A percentile compares a stretch with the other conserved stretches of the same genome.
Conservation (phyloP, 2,888 invertebrate genomes). For the Oscheius myriophilus region DNA sequence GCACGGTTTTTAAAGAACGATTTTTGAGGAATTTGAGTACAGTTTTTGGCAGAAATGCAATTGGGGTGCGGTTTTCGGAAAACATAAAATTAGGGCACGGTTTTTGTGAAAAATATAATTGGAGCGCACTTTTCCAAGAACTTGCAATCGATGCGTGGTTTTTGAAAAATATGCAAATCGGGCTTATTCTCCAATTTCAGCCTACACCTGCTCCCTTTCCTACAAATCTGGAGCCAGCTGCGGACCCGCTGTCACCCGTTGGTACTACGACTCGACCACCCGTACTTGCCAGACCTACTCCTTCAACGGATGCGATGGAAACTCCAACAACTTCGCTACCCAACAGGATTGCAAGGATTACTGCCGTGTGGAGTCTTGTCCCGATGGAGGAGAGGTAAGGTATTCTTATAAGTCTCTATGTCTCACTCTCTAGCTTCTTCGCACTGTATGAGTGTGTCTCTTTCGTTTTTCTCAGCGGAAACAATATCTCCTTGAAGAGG, state of each 20-base stretch:
- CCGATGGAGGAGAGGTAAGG: slow-evolving; percentile 67
- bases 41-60: too few species aligned
- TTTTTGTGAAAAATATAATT: too few species aligned
- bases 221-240: slow-evolving; percentile 68
- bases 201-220: slow-evolving; percentile 69
- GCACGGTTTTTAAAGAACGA: too few species aligned
- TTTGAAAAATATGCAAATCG: too few species aligned
- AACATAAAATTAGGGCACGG: too few species aligned
- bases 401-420: background rate
- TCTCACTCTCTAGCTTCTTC: too few species aligned
- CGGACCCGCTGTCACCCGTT: slow-evolving; percentile 69
- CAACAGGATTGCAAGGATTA: slow-evolving; percentile 70
- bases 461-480: background rate
- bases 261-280: slow-evolving; percentile 66
- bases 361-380: slow-evolving; percentile 69
- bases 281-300: slow-evolving; percentile 62
- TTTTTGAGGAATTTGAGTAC: background rate
- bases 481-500: background rate
- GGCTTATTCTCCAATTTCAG: slow-evolving; percentile 40
- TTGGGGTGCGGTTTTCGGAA: too few species aligned
- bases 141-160: too few species aligned
- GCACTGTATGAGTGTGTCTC: background rate
- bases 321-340: slow-evolving; percentile 68
- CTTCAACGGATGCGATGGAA: slow-evolving; percentile 71
- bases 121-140: background rate